Evolutionary conservation across 1,140 invertebrate genomes (phyloP), one percentile per base, ranked within the genome.

Genomic region (Pinna nobilis): DNA sequence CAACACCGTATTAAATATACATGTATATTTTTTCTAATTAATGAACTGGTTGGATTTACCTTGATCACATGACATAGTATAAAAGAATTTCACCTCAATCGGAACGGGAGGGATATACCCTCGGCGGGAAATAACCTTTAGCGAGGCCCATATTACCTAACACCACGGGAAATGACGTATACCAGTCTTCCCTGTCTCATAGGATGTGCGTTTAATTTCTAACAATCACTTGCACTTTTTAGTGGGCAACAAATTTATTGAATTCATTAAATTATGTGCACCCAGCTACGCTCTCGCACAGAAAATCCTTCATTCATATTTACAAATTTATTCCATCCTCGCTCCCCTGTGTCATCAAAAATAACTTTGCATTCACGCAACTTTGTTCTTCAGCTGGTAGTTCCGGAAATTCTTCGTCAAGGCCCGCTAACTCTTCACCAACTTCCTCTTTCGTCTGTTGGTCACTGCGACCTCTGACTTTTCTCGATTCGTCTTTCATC

Each of bases 291-390:
- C 2, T n/a, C n/a, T 15, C 7, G 23, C 7, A 50, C 23, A 13
- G 49, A 15, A 33, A 15, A 66, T 18, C 2, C 32, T 20, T 32
- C 3, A 66, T 2, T 0, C 25, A n/a, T 18, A 50, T 65, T 73
- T 49, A 77, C 70, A 77, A 33, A 13, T 65, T 73, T 2, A n/a
- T 25, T 2, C 37, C 44, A 23, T 77, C 60, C 7, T 66, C 47
- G 20, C 50, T 59, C 3, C 37, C 28, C 33, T 49, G 49, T 32
- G 57, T 75, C 32, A 76, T 59, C 15, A 79, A 37, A 50, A 47
- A 67, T 53, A 79, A 60, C 60, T 79, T 76, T 4, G 70, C 73
- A 25, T 79, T 73, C 18, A 79, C 44, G 32, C 51, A 75, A 47
- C 63, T 44, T 47, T 66, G 60, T 20, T 79, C 69, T 18, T 64